Percentiles rank a stretch among this genome's conserved stretches.
Evolutionary conservation across 2,888 invertebrate species (phyloP).

Genomic region (Psylliodes chrysocephalus): DNA sequence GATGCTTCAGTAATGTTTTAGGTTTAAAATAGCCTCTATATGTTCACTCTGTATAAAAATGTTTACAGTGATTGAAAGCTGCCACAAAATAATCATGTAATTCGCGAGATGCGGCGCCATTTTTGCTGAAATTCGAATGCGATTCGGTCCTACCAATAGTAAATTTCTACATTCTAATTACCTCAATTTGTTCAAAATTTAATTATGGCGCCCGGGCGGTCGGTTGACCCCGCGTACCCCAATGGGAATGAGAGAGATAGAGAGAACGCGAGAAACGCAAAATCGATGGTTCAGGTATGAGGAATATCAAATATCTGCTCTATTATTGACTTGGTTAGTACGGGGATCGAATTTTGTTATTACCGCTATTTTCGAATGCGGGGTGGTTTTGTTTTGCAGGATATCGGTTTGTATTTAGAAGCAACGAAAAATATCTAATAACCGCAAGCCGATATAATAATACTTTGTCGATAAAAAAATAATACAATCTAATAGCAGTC

Average conservation of each 20-base stretch:
- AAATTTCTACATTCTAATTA: slow-evolving; percentile 1
- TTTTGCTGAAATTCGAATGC: not conserved
- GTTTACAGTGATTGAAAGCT: not conserved
- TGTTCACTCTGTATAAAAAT: too few species aligned
- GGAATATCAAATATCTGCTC: not conserved
- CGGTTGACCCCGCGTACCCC: not conserved
- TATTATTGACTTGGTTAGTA: too few species aligned
- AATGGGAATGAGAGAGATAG: too few species aligned
- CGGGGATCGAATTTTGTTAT: not conserved
- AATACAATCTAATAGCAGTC: too few species aligned
- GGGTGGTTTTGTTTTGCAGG: too few species aligned
- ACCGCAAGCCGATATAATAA: too few species aligned
- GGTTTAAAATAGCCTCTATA: too few species aligned
- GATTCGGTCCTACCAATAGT: not conserved
- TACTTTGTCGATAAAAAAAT: too few species aligned
- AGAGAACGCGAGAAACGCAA: not conserved
- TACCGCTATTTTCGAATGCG: too few species aligned
- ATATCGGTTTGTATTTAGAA: too few species aligned
- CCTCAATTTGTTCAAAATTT: slow-evolving; percentile 1
- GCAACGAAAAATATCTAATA: too few species aligned
- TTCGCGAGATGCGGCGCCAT: not conserved
- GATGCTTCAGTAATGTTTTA: too few species aligned
- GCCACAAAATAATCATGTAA: not conserved
- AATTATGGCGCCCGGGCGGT: not conserved
- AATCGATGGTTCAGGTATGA: not conserved